Conservation (phyloP, 2,113 vertebrate genomes). For the Sylvilagus bachmani region DNA sequence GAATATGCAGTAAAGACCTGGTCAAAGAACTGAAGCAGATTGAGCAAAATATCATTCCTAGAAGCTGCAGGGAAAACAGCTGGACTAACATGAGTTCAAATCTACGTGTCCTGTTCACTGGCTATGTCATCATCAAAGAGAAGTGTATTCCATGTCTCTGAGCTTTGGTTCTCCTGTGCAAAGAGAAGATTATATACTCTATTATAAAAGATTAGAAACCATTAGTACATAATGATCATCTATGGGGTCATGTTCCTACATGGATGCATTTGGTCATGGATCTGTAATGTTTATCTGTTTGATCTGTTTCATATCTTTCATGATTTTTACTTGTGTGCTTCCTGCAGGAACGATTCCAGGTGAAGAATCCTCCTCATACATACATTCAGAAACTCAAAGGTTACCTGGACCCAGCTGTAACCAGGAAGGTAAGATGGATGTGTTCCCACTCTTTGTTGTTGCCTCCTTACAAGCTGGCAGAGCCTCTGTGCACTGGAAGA, state of each 20-base stretch:
- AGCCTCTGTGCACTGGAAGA: background rate
- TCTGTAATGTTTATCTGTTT: background rate
- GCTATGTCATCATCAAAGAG: background rate
- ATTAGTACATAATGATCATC: background rate
- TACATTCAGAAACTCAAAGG: slow-evolving; percentile 98
- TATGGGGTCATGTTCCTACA: background rate
- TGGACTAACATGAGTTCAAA: background rate
- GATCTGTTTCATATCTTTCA: background rate
- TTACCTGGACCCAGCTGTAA: slow-evolving; percentile 97
- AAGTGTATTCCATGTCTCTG: background rate
- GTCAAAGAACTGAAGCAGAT: background rate
- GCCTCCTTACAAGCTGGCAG: rapidly evolving
- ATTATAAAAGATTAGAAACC: background rate
- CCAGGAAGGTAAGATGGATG: slow-evolving; percentile 94
- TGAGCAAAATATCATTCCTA: background rate
- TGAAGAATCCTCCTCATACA: slow-evolving; percentile 98
- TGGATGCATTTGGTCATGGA: background rate
- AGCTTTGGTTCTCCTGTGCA: background rate
- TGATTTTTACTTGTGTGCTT: slow-evolving; percentile 66
- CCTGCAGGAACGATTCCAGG: slow-evolving; percentile 96
- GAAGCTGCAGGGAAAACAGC: background rate
- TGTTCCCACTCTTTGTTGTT: background rate
- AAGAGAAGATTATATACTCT: background rate
- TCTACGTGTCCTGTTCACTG: background rate
- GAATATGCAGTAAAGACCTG: background rate